Evolutionary conservation across 2,888 invertebrate genomes (phyloP), one percentile per base, ranked within the genome.

Genomic region (Rhagonycha fulva): DNA sequence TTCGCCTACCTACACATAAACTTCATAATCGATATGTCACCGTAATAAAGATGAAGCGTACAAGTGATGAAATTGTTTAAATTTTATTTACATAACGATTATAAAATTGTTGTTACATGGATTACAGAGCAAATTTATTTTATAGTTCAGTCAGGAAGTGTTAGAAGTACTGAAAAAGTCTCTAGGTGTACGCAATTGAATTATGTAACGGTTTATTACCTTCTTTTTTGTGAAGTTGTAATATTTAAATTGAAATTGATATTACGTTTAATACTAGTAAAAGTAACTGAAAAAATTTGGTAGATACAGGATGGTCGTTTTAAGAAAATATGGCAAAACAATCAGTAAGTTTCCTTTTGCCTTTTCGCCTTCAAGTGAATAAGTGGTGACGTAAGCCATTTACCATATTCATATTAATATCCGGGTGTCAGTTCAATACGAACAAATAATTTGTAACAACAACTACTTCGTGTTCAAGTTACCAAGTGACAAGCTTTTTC

Each of bases 381-480:
- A 76, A 76, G 71, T 68, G 73, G 71, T 76, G 76, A 76, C 71
- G 74, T 74, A 74, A 76, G 19, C 62, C 74, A 73, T 74, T 76
- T 76, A 76, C 74, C 76, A 71, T 71, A 71, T 76, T 76, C 76
- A 71, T 71, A 71, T 76, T 76, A 73, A 76, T 76, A 76, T 74
- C 76, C 76, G 76, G 74, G 74, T 74, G 30, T 30, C 32, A 14
- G 19, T 71, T 60, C 70, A 76, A 76, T 71, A 30, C 71, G 76
- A 74, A 69, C 69, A 74, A 62, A 63, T 23, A 63, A 68, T 71
- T 30, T 67, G 62, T 61, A 19, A 63, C 69, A 19, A 63, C 69
- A 26, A 62, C 68, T 70, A 70, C 70, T 47, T 61, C 62, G 70
- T 62, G 62, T 19, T 30, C 26, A 28, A 47, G 24, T 61, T 60